These are phyloP conservation scores for Fukomys damarensis DNA, from an alignment of 2,113 vertebrate species.

Conservation along the genomic window DNA sequence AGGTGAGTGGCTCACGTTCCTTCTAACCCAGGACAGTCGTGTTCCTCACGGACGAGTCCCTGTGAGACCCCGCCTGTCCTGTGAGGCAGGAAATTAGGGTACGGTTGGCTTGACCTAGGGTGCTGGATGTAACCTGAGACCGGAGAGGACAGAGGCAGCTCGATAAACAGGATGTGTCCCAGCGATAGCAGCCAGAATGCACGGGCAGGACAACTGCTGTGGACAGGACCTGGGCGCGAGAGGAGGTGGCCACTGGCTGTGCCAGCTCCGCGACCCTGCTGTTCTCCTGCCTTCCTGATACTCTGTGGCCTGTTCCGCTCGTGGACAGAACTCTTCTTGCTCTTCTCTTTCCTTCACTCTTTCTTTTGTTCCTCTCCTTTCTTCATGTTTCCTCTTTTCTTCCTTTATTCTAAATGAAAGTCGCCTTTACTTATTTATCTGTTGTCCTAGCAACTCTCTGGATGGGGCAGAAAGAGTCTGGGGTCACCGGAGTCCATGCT, in stretches of 20 bases:
- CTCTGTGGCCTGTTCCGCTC: not conserved
- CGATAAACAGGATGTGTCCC: not conserved
- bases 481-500: not conserved
- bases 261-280: no score
- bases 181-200: not conserved
- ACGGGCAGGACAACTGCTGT: not conserved
- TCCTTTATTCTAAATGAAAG: not conserved
- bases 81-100: not conserved
- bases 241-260: not conserved
- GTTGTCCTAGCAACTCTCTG: not conserved
- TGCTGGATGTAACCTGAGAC: not conserved
- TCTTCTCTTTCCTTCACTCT: no score
- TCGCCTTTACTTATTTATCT: not conserved
- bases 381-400: no score
- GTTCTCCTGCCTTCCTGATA: not conserved
- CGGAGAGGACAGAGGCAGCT: not conserved
- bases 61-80: not conserved
- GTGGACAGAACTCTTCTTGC: not conserved
- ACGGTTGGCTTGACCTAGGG: not conserved
- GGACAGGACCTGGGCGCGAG: not conserved
- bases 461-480: not conserved
- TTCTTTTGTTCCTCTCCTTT: no score
- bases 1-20: not conserved
- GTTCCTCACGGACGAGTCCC: not conserved
- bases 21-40: not conserved